Base-by-base conservation (phyloP, 2,113 vertebrate species). In the Arizona elegans region DNA sequence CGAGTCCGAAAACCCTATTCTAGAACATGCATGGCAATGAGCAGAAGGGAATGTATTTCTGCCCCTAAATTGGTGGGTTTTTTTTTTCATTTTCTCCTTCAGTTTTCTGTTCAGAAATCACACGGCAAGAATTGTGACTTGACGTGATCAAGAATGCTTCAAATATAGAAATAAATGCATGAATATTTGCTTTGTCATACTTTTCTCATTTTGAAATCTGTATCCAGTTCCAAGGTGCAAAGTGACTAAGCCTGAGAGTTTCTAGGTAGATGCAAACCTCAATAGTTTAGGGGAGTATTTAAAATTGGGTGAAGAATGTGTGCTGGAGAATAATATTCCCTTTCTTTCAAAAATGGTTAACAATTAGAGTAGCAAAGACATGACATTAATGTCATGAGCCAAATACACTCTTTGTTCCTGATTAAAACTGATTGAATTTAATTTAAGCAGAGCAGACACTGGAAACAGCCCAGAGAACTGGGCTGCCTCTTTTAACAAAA, bases 231-330 rank as follows among this genome's bases (percentile, higher is more conserved):
- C 87, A 86, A 55, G 65, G 53, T 89, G 90, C 89, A 89, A 92
- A 92, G 70, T 94, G 94, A 95, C 23, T 90, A 92, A 95, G 95
- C 95, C 93, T 95, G 88, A 94, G 87, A 92, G 93, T 93, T 93
- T 96, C 93, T 89, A 8, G 58, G 70, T 52, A 65, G 23, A 29
- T 13, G 26, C 5, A 19, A 92, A n/a, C 24, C 33, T 12, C 38
- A 47, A 21, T 47, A 50, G 91, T 59, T 89, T 12, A n/a, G 26
- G 7, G 87, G 2, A 52, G 3, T 55, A 65, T 13, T 29, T 54
- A 52, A 33, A 62, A 87, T 24, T 87, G 56, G 29, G 52, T 9
- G 29, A 19, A 21, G 47, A 65, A 29, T 17, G 8, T 50, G 23
- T 4, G 11, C 43, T 65, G 43, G 58, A 7, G 47, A 65, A 90